Conservation (phyloP, 2,113 vertebrate genomes). For the Pseudorasbora parva region DNA sequence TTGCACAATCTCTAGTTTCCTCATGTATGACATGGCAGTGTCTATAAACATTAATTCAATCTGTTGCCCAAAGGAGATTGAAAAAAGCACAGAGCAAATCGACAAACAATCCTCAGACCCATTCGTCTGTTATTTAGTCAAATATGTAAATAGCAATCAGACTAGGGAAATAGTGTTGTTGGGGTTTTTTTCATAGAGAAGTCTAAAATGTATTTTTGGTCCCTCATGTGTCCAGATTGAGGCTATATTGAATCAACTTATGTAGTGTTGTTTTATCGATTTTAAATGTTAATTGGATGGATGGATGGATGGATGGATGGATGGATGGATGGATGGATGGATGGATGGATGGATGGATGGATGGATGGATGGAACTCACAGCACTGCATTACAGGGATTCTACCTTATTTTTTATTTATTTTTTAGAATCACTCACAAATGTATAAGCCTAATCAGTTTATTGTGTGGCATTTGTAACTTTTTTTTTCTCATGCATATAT, state of each 20-base stretch:
- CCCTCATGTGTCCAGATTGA: slow-evolving; percentile 20
- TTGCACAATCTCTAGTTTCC: slow-evolving; percentile 74
- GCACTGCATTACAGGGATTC: neutral
- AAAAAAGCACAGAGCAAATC: slow-evolving; percentile 76
- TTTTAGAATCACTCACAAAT: neutral
- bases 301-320: no score
- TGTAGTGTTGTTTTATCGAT: neutral
- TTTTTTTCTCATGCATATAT: neutral
- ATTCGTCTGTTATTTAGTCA: slow-evolving; percentile 75
- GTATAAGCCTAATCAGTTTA: neutral
- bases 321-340: no score
- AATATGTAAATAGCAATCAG: slow-evolving; percentile 80
- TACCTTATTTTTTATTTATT: neutral
- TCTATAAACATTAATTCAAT: slow-evolving; percentile 81
- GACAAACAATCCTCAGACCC: slow-evolving; percentile 77
- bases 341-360: no score
- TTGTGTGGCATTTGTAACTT: neutral
- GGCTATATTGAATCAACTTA: neutral
- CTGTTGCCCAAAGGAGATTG: slow-evolving; percentile 79
- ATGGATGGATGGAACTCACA: neutral
- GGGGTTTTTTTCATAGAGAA: slow-evolving; percentile 5
- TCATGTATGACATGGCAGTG: slow-evolving; percentile 74
- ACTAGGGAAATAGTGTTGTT: slow-evolving; percentile 36
- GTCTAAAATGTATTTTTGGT: slow-evolving; percentile 26
- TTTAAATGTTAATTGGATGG: neutral